These are phyloP conservation scores for Semnopithecus entellus DNA, from an alignment of 2,113 vertebrate species.

Conservation along the genomic window DNA sequence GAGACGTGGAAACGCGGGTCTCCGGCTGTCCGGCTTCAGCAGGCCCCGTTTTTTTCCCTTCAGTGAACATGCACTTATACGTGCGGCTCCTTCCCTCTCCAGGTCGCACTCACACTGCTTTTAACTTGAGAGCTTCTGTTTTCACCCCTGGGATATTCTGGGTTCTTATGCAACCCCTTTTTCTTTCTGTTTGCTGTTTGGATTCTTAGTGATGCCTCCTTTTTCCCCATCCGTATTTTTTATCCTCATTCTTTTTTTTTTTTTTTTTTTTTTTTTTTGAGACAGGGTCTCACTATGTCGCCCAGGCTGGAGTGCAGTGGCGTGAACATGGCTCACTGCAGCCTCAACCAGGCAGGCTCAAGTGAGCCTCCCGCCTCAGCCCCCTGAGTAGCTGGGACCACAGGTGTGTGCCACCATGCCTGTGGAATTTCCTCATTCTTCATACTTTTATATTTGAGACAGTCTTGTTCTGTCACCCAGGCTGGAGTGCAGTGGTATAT, in stretches of 20 bases:
- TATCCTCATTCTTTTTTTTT: background rate
- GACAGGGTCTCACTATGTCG: background rate
- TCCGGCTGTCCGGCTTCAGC: fast-evolving
- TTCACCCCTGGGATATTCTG: background rate
- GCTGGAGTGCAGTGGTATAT: background rate
- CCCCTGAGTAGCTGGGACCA: background rate
- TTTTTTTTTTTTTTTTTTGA: background rate
- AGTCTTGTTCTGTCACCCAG: background rate
- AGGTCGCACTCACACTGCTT: fast-evolving
- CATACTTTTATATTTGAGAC: no score
- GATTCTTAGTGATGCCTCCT: background rate
- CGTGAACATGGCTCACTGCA: background rate
- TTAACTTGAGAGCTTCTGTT: background rate
- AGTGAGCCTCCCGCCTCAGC: background rate
- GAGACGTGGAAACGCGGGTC: background rate
- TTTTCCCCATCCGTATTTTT: no score
- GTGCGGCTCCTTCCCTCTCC: fast-evolving
- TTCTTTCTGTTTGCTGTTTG: background rate
- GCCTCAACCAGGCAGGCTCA: background rate
- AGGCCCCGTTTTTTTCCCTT: background rate
- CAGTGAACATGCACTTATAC: fast-evolving
- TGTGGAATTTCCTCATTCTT: background rate
- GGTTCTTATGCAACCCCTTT: background rate
- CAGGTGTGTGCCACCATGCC: background rate
- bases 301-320: background rate